phyloP scores from a whole-genome alignment of 2,888 invertebrate genomes.

The Dryocosmus kuriphilus region DNA sequence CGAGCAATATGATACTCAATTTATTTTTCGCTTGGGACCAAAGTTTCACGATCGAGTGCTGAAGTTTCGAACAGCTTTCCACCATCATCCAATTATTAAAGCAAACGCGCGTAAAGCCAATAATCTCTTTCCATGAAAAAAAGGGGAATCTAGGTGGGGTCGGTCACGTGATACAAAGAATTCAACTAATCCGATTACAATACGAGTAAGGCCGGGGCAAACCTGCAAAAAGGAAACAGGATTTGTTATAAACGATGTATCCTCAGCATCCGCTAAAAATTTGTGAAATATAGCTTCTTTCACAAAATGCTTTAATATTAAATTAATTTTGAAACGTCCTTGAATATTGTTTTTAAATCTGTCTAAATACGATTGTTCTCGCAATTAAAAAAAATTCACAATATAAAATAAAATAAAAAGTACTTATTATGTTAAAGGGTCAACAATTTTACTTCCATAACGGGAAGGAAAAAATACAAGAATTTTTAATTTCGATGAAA shows the following conservation, averaged over 20 bases:
- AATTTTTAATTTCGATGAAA: no score
- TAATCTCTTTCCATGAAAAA: constrained; percentile 4
- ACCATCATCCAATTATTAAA: constrained; percentile 30
- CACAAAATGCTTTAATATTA: no score
- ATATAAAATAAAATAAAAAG: no score
- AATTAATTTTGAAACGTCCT: no score
- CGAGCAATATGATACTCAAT: not conserved
- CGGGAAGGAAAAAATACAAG: no score
- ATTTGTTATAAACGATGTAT: not conserved
- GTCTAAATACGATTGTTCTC: no score
- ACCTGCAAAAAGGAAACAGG: not conserved
- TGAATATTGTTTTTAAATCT: no score
- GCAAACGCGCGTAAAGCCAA: constrained; percentile 31
- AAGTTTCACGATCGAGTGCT: constrained; percentile 11
- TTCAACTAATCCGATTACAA: constrained; percentile 21
- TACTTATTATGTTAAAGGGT: no score
- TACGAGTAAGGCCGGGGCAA: not conserved
- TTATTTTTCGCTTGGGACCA: not conserved
- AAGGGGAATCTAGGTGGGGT: constrained; percentile 27
- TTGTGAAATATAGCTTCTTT: not conserved
- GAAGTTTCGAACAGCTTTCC: constrained; percentile 20
- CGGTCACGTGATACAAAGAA: constrained; percentile 14
- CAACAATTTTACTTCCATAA: no score
- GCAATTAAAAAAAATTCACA: no score
- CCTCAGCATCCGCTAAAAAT: not conserved